Percentiles rank a stretch among this genome's conserved stretches.
Evolutionary conservation across 2,797 vertebrate species (phyloP).

Genomic region (Leptoclinus maculatus): DNA sequence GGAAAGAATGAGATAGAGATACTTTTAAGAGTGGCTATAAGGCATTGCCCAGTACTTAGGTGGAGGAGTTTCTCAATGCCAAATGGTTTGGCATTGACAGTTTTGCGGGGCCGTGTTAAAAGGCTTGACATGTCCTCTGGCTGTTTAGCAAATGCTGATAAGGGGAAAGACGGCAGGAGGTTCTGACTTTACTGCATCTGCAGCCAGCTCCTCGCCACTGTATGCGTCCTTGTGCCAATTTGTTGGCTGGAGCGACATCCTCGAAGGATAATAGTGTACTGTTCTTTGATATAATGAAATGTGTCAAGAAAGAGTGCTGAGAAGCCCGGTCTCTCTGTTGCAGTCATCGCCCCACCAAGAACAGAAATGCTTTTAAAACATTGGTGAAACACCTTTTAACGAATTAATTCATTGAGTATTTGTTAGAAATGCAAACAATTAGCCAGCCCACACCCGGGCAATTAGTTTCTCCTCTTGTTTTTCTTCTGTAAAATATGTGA

Average conservation of each 20-base stretch:
- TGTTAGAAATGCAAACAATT: slow-evolving; percentile 15
- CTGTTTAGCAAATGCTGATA: slow-evolving; percentile 37
- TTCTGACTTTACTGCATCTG: slow-evolving; percentile 7
- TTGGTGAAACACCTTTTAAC: slow-evolving; percentile 4
- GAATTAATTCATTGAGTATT: slow-evolving; percentile 18
- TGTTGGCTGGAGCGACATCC: not conserved
- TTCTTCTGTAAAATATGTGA: not conserved
- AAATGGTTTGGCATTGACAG: slow-evolving; percentile 58
- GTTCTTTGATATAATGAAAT: slow-evolving; percentile 17
- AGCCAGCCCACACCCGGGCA: not conserved
- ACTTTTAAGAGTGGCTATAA: slow-evolving; percentile 35
- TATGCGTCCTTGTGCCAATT: slow-evolving; percentile 9
- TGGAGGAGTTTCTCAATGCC: slow-evolving; percentile 68
- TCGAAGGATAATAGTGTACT: not conserved
- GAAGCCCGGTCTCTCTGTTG: not conserved
- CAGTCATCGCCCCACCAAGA: not conserved
- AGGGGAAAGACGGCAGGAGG: slow-evolving; percentile 29
- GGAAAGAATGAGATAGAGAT: slow-evolving; percentile 13
- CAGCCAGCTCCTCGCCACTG: slow-evolving; percentile 3
- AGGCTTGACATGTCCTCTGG: slow-evolving; percentile 39
- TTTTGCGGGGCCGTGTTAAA: slow-evolving; percentile 55
- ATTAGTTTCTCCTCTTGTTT: not conserved
- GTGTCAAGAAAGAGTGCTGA: not conserved
- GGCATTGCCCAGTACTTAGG: slow-evolving; percentile 45
- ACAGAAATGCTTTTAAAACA: not conserved